A percentile compares a stretch with the other conserved stretches of the same genome.
These are phyloP conservation scores for Atta texana DNA, from an alignment of 1,140 invertebrate species.

Conservation along the genomic window DNA sequence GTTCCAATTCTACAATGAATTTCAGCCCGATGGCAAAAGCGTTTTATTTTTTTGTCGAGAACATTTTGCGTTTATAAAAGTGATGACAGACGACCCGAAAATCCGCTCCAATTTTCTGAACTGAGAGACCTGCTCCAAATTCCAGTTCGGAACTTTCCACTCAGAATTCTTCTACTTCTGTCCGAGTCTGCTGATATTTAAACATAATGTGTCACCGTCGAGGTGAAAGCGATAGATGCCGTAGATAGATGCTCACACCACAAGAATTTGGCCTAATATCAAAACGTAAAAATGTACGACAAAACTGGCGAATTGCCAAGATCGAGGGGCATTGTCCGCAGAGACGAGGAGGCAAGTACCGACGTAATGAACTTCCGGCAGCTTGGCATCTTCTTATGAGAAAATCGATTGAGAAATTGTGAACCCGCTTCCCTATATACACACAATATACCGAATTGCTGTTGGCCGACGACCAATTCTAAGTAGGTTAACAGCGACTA, in stretches of 20 bases:
- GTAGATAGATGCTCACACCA: conserved; percentile 45
- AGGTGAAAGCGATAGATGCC: conserved; percentile 56
- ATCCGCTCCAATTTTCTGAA: conserved; percentile 13
- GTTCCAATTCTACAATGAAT: neutral
- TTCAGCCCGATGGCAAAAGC: neutral
- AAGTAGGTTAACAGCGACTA: conserved; percentile 27
- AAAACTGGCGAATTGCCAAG: conserved; percentile 64
- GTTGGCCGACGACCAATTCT: conserved; percentile 52
- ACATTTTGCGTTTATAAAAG: neutral
- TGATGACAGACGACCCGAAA: conserved; percentile 1
- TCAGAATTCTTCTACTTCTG: conserved; percentile 26
- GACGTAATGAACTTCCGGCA: conserved; percentile 71
- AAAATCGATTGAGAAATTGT: conserved; percentile 62
- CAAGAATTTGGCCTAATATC: conserved; percentile 69
- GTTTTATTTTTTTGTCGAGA: neutral
- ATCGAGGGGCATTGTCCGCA: conserved; percentile 64
- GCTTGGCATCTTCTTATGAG: neutral
- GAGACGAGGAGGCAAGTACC: neutral
- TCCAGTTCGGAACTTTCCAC: conserved; percentile 21
- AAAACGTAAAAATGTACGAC: conserved; percentile 52
- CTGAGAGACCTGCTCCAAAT: conserved; percentile 9
- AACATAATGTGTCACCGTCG: conserved; percentile 15
- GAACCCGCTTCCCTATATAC: neutral
- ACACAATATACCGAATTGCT: neutral
- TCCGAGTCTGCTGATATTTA: conserved; percentile 19